Evolutionary conservation across 2,888 invertebrate genomes (phyloP).

Genomic region (Nomada flava): DNA sequence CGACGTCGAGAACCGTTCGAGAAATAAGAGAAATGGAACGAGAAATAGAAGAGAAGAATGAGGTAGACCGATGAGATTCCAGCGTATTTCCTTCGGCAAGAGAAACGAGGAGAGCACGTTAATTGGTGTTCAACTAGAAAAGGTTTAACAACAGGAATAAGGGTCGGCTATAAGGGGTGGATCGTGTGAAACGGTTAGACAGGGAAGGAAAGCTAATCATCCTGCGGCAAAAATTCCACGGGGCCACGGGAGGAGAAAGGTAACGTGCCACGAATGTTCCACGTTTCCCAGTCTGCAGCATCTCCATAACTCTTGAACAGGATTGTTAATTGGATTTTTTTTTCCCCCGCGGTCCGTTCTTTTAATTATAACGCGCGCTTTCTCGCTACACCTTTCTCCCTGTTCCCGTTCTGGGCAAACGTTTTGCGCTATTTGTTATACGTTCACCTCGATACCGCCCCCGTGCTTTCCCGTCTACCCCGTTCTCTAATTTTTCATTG

Average conservation of each 20-base stretch:
- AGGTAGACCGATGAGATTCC: conserved; percentile 27
- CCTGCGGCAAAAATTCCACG: conserved; percentile 69
- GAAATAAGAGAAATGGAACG: background rate
- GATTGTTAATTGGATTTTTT: conserved; percentile 75
- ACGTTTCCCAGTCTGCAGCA: conserved; percentile 38
- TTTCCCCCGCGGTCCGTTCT: conserved; percentile 15
- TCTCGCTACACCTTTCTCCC: background rate
- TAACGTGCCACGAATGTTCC: conserved; percentile 40
- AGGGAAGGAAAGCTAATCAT: conserved; percentile 65
- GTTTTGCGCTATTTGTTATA: conserved; percentile 43
- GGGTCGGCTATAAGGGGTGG: conserved; percentile 10
- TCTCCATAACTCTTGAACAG: conserved; percentile 72
- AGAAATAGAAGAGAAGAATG: conserved; percentile 15
- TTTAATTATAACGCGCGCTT: conserved; percentile 54
- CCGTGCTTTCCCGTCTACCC: background rate
- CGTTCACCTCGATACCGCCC: background rate
- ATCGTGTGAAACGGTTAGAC: conserved; percentile 46
- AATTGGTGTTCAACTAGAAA: conserved; percentile 72
- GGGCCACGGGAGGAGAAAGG: conserved; percentile 25
- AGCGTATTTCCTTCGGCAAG: conserved; percentile 45
- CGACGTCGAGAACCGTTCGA: background rate
- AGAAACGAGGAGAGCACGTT: conserved; percentile 53
- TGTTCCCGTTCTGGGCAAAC: conserved; percentile 18
- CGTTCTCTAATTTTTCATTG: conserved; percentile 32
- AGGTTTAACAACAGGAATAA: conserved; percentile 64